A percentile compares a stretch with the other conserved stretches of the same genome.
Evolutionary conservation across 2,888 invertebrate genomes (phyloP).

Genomic region (Fissipunctia ypsillon): DNA sequence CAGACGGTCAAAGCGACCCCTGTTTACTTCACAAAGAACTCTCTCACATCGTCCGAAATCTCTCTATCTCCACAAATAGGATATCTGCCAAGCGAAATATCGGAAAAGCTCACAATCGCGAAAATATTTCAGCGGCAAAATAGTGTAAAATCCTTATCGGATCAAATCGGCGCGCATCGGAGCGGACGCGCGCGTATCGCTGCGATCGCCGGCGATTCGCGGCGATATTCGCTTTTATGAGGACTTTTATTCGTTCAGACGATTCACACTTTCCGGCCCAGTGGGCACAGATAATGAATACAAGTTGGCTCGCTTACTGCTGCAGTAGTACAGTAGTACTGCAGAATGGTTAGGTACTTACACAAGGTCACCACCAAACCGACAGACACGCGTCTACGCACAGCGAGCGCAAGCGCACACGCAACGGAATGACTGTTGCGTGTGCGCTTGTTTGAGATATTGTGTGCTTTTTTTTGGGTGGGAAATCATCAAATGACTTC

Average conservation of each 20-base stretch:
- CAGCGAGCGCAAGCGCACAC: not conserved
- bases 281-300: slow-evolving; percentile 65
- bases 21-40: slow-evolving; percentile 44
- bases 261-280: slow-evolving; percentile 65
- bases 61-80: slow-evolving; percentile 50
- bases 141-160: slow-evolving; percentile 73
- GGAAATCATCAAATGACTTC: too few species aligned
- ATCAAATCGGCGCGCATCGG: slow-evolving; percentile 66
- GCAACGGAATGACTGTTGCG: too few species aligned
- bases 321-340: slow-evolving; percentile 17
- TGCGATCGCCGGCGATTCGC: slow-evolving; percentile 61
- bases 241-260: slow-evolving; percentile 66
- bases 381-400: not conserved
- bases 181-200: slow-evolving; percentile 53
- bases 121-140: slow-evolving; percentile 65
- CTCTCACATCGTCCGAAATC: slow-evolving; percentile 45
- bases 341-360: too few species aligned
- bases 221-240: slow-evolving; percentile 66
- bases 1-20: slow-evolving; percentile 15
- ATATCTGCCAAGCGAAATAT: slow-evolving; percentile 58
- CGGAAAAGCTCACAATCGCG: slow-evolving; percentile 56
- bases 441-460: not conserved
- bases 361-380: not conserved
- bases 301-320: slow-evolving; percentile 56
- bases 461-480: too few species aligned